These are phyloP conservation scores for Drosophila atripex DNA, from an alignment of 2,888 invertebrate species.

Conservation along the genomic window DNA sequence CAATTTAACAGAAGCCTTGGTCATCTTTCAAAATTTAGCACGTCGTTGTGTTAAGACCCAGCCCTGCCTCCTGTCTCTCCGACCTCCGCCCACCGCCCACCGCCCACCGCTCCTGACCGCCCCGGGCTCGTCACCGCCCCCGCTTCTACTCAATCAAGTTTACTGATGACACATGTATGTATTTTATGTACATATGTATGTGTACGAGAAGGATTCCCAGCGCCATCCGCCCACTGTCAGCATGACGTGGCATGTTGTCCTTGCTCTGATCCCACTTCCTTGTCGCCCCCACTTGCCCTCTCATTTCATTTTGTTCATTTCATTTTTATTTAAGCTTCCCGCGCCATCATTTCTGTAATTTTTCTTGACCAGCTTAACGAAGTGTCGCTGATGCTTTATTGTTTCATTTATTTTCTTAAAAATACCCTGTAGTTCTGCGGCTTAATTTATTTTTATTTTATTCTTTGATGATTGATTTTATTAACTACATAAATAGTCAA, in stretches of 20 bases:
- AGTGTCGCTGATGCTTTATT: slow-evolving; percentile 30
- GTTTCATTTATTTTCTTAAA: slow-evolving; percentile 1
- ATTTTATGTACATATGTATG: slow-evolving; percentile 1
- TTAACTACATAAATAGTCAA: not conserved
- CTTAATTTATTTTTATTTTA: not conserved
- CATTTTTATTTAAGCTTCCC: slow-evolving; percentile 44
- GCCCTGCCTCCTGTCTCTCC: not conserved
- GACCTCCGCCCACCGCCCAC: not conserved
- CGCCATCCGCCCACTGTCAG: slow-evolving; percentile 27
- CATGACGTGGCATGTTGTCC: slow-evolving; percentile 48
- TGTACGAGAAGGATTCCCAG: not conserved
- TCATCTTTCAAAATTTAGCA: slow-evolving; percentile 71
- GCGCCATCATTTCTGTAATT: slow-evolving; percentile 41
- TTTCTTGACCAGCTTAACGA: slow-evolving; percentile 42
- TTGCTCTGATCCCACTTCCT: slow-evolving; percentile 40
- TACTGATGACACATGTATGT: slow-evolving; percentile 56
- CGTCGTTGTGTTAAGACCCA: slow-evolving; percentile 45
- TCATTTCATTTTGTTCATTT: slow-evolving; percentile 30
- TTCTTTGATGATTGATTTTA: too few species aligned
- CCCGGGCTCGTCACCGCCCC: too few species aligned
- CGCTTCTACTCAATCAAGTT: slow-evolving; percentile 40
- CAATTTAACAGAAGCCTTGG: slow-evolving; percentile 60
- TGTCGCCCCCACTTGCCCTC: slow-evolving; percentile 3
- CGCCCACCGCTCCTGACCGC: not conserved
- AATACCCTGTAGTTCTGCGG: slow-evolving; percentile 9